phyloP scores from a whole-genome alignment of 2,797 vertebrate species.

The Myioborus miniatus region DNA sequence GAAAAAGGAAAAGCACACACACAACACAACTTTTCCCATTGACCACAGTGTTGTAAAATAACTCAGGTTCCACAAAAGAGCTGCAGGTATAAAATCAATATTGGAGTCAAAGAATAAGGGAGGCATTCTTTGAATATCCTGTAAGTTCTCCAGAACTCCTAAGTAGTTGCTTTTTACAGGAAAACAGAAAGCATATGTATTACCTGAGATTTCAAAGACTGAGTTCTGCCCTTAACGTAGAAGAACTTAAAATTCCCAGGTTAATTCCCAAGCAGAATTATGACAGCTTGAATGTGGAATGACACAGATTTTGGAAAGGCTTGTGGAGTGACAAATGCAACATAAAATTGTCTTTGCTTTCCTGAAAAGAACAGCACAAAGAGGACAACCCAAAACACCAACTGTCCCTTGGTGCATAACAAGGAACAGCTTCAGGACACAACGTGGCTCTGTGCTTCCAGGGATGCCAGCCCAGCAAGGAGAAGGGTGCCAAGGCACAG shows the following conservation, averaged over 20 bases:
- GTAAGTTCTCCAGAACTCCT: neutral
- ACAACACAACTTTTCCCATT: neutral
- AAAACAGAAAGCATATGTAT: neutral
- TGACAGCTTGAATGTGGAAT: neutral
- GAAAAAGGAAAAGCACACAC: fast-evolving
- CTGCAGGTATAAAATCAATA: neutral
- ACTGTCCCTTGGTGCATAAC: neutral
- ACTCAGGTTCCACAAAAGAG: neutral
- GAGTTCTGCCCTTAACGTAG: neutral
- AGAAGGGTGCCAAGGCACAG: neutral
- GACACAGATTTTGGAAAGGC: neutral
- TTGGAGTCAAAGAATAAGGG: neutral
- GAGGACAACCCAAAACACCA: neutral
- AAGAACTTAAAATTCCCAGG: neutral
- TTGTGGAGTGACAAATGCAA: neutral
- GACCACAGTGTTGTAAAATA: neutral
- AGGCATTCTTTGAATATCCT: neutral
- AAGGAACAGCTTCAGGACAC: neutral
- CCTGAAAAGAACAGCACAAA: neutral
- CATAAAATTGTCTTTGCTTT: neutral
- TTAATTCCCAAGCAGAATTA: slow-evolving; percentile 6
- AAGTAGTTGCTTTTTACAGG: neutral
- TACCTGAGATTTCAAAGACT: neutral
- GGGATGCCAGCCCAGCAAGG: neutral
- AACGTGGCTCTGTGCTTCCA: neutral